Conservation (phyloP, 2,797 vertebrate species). For the Artibeus lituratus region DNA sequence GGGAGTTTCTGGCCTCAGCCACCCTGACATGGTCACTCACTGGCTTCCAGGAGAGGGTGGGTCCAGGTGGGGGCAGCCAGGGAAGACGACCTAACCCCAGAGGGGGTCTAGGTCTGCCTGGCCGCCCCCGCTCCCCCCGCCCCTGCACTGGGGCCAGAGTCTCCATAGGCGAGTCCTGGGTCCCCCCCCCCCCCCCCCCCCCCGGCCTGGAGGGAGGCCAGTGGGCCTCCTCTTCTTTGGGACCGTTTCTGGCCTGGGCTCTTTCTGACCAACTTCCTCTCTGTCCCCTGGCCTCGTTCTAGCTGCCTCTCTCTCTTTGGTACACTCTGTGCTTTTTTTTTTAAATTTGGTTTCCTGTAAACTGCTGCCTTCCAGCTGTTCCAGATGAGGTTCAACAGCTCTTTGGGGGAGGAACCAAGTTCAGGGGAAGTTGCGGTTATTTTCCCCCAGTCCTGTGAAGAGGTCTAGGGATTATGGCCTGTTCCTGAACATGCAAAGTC, state of each 20-base stretch:
- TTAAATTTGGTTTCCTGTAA: slow-evolving; percentile 68
- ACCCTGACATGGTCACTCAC: neutral
- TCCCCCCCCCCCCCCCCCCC: neutral
- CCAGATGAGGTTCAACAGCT: slow-evolving; percentile 62
- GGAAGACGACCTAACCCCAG: neutral
- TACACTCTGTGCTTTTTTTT: slow-evolving; percentile 58
- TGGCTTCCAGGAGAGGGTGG: neutral
- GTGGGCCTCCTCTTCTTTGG: neutral
- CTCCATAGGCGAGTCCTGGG: neutral
- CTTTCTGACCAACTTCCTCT: slow-evolving; percentile 54
- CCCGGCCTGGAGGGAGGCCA: neutral
- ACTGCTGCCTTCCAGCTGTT: slow-evolving; percentile 70
- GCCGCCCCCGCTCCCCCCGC: too few relatives aligned
- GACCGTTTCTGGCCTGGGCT: slow-evolving; percentile 27
- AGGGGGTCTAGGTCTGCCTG: neutral
- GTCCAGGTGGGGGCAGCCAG: neutral
- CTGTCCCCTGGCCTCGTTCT: slow-evolving; percentile 30
- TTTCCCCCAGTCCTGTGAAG: neutral
- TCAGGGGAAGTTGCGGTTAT: slow-evolving; percentile 53
- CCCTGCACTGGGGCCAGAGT: neutral
- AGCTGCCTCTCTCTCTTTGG: slow-evolving; percentile 35
- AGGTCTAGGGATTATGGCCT: neutral
- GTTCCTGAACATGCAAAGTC: neutral
- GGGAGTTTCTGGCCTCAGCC: neutral
- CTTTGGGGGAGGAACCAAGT: slow-evolving; percentile 48